A percentile compares a stretch with the other conserved stretches of the same genome.
Conservation (phyloP, 1,140 invertebrate species). For the Argopecten irradians region DNA sequence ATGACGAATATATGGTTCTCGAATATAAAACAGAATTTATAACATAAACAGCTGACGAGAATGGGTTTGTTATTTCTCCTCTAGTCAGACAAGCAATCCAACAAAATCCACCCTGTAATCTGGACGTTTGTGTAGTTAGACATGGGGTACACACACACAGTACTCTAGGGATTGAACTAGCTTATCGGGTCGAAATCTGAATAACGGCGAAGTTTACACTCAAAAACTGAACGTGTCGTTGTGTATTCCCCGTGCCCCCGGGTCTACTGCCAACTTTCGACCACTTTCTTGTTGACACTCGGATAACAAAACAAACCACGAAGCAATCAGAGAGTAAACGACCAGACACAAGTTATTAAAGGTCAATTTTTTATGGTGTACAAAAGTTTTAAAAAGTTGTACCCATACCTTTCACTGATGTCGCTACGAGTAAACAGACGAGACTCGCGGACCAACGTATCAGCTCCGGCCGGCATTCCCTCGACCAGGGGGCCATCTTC, state of each 20-base stretch:
- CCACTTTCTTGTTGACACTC: background rate
- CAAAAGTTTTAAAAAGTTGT: conserved; percentile 12
- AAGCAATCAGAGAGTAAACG: background rate
- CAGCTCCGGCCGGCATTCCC: background rate
- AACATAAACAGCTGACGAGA: too few relatives aligned
- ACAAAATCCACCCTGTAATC: background rate
- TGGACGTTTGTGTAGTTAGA: background rate
- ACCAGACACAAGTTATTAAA: background rate
- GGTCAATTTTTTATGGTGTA: background rate
- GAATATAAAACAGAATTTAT: too few relatives aligned
- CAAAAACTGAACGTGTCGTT: background rate
- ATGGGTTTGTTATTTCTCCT: too few relatives aligned
- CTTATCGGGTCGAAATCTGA: background rate
- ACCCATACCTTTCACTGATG: background rate
- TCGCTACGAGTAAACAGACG: background rate
- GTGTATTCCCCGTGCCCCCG: background rate
- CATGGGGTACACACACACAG: background rate
- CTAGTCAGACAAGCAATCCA: too few relatives aligned
- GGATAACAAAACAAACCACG: background rate
- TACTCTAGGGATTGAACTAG: background rate
- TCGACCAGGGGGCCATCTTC: background rate
- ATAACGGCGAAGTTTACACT: background rate
- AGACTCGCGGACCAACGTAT: background rate
- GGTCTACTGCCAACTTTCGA: background rate
- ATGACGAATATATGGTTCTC: background rate